Conservation (phyloP, 1,140 invertebrate species). For the Lordiphosa mommai region DNA sequence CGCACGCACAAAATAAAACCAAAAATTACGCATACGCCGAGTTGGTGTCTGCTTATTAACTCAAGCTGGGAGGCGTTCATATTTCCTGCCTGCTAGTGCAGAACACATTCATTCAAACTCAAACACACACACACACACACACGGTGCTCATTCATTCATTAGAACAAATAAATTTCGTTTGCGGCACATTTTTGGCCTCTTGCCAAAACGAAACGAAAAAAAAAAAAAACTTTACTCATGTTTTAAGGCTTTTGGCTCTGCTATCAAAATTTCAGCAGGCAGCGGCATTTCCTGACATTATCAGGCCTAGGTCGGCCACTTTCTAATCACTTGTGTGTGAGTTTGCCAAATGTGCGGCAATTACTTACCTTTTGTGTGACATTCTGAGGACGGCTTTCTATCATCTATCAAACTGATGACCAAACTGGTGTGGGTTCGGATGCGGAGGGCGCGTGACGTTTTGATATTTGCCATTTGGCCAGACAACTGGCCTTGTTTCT, state of each 20-base stretch:
- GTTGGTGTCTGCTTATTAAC: slow-evolving; percentile 46
- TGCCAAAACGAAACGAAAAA: slow-evolving; percentile 38
- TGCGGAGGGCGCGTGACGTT: slow-evolving; percentile 28
- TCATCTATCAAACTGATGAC: slow-evolving; percentile 48
- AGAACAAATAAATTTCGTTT: slow-evolving; percentile 62
- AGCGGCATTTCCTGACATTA: slow-evolving; percentile 21
- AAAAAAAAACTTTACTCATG: slow-evolving; percentile 48
- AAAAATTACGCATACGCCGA: slow-evolving; percentile 61
- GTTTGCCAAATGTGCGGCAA: slow-evolving; percentile 52
- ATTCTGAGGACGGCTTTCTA: slow-evolving; percentile 32
- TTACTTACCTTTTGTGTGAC: slow-evolving; percentile 51
- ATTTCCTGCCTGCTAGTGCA: slow-evolving; percentile 27
- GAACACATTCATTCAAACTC: slow-evolving; percentile 37
- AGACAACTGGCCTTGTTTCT: slow-evolving; percentile 40
- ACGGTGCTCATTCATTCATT: slow-evolving; percentile 51
- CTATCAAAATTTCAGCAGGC: background rate
- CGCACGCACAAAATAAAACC: slow-evolving; percentile 8
- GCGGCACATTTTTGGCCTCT: slow-evolving; percentile 36
- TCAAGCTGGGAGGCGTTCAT: slow-evolving; percentile 44
- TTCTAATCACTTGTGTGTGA: slow-evolving; percentile 32
- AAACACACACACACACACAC: slow-evolving; percentile 1
- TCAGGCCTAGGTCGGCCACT: slow-evolving; percentile 29
- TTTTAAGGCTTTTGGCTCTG: slow-evolving; percentile 36
- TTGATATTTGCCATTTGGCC: slow-evolving; percentile 17
- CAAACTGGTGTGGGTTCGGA: slow-evolving; percentile 6